Conservation (phyloP, 2,113 vertebrate species). For the Cyphomyrus discorhynchus region DNA sequence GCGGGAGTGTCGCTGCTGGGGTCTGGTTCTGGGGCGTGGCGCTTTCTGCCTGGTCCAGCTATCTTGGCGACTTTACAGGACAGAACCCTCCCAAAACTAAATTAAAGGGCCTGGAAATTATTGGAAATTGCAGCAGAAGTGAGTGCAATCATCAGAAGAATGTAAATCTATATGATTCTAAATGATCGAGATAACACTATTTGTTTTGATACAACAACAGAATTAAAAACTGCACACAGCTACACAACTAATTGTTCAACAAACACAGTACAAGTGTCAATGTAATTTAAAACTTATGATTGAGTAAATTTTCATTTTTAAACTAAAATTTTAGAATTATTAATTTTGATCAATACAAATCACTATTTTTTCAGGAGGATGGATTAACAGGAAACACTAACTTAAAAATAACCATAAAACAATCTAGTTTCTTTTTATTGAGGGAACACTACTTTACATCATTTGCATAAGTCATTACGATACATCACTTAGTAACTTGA, state of each 20-base stretch:
- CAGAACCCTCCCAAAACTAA: conserved; percentile 78
- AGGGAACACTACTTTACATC: neutral
- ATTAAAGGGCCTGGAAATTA: conserved; percentile 59
- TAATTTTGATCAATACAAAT: neutral
- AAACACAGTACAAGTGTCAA: neutral
- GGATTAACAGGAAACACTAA: neutral
- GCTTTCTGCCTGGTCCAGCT: conserved; percentile 97
- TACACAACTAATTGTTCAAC: neutral
- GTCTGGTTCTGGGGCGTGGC: conserved; percentile 95
- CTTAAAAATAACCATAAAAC: neutral
- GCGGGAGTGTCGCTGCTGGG: conserved; percentile 81
- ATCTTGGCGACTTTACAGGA: conserved; percentile 94
- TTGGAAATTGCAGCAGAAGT: neutral
- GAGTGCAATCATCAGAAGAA: neutral
- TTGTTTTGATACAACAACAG: neutral
- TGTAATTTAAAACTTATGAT: neutral
- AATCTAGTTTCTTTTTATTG: neutral
- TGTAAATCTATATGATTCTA: neutral
- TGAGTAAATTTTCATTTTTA: neutral
- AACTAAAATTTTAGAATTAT: neutral
- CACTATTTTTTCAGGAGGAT: neutral
- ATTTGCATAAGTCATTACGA: neutral
- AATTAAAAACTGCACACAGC: neutral
- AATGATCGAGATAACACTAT: neutral
- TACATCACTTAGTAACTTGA: neutral